Conservation (phyloP, 2,888 invertebrate species). For the Agrochola circellaris region DNA sequence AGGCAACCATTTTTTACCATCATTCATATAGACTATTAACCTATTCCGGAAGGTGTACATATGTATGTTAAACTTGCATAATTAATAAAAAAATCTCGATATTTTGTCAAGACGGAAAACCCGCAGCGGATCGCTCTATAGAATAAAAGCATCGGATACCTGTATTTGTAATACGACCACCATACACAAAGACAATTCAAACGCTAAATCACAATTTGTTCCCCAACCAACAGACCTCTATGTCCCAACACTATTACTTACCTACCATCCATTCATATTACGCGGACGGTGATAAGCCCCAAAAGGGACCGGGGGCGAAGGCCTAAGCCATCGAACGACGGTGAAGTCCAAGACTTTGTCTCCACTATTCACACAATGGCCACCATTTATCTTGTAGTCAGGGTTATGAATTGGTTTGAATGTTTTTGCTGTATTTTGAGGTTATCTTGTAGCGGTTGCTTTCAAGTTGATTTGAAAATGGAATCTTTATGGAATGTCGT, state of each 20-base stretch:
- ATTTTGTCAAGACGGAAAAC: not conserved
- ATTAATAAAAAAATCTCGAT: too few relatives aligned
- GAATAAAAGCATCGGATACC: not conserved
- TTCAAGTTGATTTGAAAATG: constrained; percentile 27
- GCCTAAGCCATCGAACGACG: constrained; percentile 59
- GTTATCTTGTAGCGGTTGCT: constrained; percentile 21
- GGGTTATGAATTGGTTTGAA: constrained; percentile 42
- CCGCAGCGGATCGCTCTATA: too few relatives aligned
- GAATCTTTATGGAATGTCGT: constrained; percentile 32
- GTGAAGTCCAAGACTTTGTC: constrained; percentile 57
- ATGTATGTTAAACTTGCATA: not conserved
- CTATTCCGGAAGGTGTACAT: too few relatives aligned
- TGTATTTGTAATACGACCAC: not conserved
- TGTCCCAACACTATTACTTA: constrained; percentile 62
- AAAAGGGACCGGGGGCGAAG: constrained; percentile 59
- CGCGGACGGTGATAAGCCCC: constrained; percentile 59
- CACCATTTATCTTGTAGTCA: constrained; percentile 46
- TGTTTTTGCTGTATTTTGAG: constrained; percentile 44
- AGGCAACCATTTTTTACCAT: not conserved
- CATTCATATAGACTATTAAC: not conserved
- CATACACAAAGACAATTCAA: not conserved
- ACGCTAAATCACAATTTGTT: constrained; percentile 7
- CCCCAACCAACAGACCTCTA: not conserved
- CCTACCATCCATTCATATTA: constrained; percentile 69
- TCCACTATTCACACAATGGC: constrained; percentile 37